Base-by-base conservation (phyloP, 2,113 vertebrate species). In the Brachyhypopomus occidentalis region DNA sequence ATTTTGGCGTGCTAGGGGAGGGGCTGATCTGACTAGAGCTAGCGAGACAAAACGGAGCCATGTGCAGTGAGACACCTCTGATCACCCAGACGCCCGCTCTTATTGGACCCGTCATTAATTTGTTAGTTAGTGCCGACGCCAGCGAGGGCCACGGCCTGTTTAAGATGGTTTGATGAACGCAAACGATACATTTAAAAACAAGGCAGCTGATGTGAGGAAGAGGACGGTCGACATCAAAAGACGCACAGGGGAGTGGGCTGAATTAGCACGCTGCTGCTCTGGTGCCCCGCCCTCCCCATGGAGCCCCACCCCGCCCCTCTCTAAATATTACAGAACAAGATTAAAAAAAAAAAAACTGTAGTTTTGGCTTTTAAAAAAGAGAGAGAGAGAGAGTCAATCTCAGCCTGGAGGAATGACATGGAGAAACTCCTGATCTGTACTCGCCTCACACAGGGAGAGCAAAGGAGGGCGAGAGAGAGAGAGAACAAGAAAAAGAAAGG, bases 391-490 rank as follows among this genome's bases (percentile, higher is more conserved):
- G 63, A 93, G 89, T 91, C 88, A 91, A 92, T 91, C 86, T 87
- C 86, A 87, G 92, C 94, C 93, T 92, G 86, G 83, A 91, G 90
- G 89, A 87, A 89, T 86, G 78, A 87, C 87, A 86, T 74, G 84
- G 77, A 88, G 78, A 79, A 86, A 86, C 81, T 60, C 55, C 59
- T 86, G 88, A 78, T 84, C 84, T 84, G 84, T 52, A 58, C 83
- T 86, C 83, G 84, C 86, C 85, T 86, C 80, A 87, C 76, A 89
- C 75, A 80, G 81, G 77, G 52, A 79, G 71, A 80, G 81, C 58
- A 60, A 75, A 48, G 6, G 34, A 75, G 41, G 34, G 64, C 8
- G 56, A 38, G 41, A 71, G 11, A 1, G 66, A 74, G 74, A 27
- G 62, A 62, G 25, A 56, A 25, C 58, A 11, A 27, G 19, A 12